phyloP scores from a whole-genome alignment of 2,113 vertebrate species.

The Phylloscopus whistleri region DNA sequence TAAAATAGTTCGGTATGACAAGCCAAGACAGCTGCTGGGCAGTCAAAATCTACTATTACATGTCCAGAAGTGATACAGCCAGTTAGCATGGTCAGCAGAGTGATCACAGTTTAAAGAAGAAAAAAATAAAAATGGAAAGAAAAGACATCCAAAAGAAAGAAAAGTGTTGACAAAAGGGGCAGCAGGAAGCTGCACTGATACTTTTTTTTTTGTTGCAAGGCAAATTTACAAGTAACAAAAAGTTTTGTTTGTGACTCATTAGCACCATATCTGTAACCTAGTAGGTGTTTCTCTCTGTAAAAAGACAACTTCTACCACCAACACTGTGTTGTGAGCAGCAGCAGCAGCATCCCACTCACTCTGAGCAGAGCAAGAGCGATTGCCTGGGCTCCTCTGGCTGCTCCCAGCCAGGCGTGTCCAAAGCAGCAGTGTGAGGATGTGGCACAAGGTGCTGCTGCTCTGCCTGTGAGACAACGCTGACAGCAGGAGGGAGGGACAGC shows the following conservation, averaged over 20 bases:
- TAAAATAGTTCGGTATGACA: neutral
- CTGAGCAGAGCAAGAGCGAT: neutral
- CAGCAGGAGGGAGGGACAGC: neutral
- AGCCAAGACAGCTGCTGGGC: neutral
- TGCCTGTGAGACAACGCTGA: neutral
- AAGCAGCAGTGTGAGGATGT: neutral
- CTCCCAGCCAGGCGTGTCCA: neutral
- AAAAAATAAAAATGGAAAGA: neutral
- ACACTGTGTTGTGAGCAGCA: neutral
- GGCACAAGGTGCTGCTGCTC: neutral
- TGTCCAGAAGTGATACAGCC: neutral
- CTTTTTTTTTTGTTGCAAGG: neutral
- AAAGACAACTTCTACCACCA: neutral
- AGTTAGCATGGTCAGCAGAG: neutral
- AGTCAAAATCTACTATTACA: neutral
- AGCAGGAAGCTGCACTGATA: neutral
- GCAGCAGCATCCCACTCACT: neutral
- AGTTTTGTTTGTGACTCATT: neutral
- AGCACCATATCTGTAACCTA: neutral
- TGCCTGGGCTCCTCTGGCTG: neutral
- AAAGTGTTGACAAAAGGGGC: rapidly evolving
- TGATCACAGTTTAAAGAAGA: neutral
- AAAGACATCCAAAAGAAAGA: neutral
- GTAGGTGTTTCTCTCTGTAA: neutral
- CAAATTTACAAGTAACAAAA: neutral